These are phyloP conservation scores for Acropora yongei DNA, from an alignment of 64 coral and sea anemone species.

Conservation along the genomic window DNA sequence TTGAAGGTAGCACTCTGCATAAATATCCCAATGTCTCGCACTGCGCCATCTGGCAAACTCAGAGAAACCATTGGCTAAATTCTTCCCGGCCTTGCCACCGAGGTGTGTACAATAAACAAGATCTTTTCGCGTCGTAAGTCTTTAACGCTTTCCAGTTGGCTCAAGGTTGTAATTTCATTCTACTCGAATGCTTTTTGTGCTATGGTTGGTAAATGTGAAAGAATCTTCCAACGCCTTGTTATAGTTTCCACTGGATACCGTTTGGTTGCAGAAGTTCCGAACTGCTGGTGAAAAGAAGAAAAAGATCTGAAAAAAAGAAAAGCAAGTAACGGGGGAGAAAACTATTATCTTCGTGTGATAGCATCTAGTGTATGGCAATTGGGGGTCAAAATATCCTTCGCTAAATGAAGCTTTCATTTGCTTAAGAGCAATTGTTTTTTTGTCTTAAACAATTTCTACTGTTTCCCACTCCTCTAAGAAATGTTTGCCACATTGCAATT, in stretches of 20 bases:
- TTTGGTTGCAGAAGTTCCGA: not conserved
- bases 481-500: no score
- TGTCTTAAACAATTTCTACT: no score
- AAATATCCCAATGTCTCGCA: constrained; percentile 20
- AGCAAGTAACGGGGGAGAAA: no score
- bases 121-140: not conserved
- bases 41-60: constrained; percentile 48
- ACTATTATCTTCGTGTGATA: no score
- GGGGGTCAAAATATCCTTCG: no score
- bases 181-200: not conserved
- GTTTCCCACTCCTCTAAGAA: no score
- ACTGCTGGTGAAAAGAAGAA: not conserved
- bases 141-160: not conserved
- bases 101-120: constrained; percentile 22
- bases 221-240: not conserved
- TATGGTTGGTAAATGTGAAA: not conserved
- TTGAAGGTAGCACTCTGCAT: not conserved
- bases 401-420: not conserved
- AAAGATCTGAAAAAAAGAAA: not conserved
- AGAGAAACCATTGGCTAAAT: constrained; percentile 37
- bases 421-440: not conserved
- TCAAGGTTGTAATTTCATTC: not conserved
- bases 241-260: not conserved
- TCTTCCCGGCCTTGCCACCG: not conserved
- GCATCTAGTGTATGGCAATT: no score